Evolutionary conservation across 1,140 invertebrate genomes (phyloP).

Genomic region (Lasioglossum baleicum): DNA sequence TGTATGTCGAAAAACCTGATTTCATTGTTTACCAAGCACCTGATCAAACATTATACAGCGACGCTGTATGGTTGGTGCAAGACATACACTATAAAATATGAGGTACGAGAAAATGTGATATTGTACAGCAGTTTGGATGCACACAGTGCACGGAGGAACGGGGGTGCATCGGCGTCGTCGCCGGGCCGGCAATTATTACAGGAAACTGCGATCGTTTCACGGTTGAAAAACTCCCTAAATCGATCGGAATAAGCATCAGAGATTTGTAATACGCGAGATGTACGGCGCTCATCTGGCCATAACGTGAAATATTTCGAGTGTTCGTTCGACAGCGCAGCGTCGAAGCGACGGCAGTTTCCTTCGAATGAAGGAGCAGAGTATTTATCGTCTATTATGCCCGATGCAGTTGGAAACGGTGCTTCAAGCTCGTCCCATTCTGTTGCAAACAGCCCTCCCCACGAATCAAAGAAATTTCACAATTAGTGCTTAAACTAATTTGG

Average conservation of each 20-base stretch:
- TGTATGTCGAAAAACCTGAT: too few relatives aligned
- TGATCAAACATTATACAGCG: too few relatives aligned
- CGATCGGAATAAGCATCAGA: constrained; percentile 19
- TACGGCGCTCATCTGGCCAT: constrained; percentile 3
- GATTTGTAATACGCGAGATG: background rate
- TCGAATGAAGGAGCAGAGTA: constrained; percentile 1
- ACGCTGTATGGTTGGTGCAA: too few relatives aligned
- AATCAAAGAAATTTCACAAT: too few relatives aligned
- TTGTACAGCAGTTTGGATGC: too few relatives aligned
- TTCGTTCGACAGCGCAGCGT: background rate
- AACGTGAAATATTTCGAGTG: constrained; percentile 23
- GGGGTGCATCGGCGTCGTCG: background rate
- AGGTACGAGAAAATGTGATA: too few relatives aligned
- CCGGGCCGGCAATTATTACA: constrained; percentile 4
- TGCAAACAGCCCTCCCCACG: too few relatives aligned
- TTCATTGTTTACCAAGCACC: too few relatives aligned
- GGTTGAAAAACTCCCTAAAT: constrained; percentile 27
- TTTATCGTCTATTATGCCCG: background rate
- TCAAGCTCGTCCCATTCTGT: background rate
- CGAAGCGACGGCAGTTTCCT: constrained; percentile 24
- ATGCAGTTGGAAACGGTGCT: background rate
- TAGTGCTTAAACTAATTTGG: too few relatives aligned
- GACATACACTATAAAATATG: too few relatives aligned
- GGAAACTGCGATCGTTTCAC: constrained; percentile 28
- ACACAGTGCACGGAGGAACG: background rate